Evolutionary conservation across 30 jellyfish, hydroid and myxozoan genomes (phyloP).

Genomic region (Cassiopea xamachana): DNA sequence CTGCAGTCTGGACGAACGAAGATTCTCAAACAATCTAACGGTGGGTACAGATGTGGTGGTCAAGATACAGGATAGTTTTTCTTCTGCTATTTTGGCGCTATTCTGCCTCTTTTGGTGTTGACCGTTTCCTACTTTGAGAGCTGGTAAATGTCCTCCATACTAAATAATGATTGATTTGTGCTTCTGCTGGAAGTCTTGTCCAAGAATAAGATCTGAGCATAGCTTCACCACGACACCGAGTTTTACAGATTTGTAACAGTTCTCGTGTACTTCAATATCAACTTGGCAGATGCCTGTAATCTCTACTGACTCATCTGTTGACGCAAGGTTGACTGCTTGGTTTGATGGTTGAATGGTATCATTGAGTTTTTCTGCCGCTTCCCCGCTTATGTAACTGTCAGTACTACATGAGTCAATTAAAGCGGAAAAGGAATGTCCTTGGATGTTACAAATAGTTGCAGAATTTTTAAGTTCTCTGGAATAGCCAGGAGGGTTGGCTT

Average conservation of each 20-base stretch:
- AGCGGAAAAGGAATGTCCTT: no score
- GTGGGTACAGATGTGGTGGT: conserved; percentile 37
- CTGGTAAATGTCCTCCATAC: conserved; percentile 44
- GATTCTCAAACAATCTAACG: conserved; percentile 20
- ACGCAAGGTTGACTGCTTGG: no score
- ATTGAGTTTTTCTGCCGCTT: no score
- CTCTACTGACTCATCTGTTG: background rate
- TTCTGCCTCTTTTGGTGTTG: no score
- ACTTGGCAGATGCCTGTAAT: background rate
- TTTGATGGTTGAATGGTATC: no score
- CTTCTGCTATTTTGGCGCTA: no score
- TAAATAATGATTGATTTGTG: conserved; percentile 39
- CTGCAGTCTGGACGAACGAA: conserved; percentile 36
- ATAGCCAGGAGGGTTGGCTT: background rate
- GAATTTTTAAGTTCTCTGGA: background rate
- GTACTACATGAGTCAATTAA: no score
- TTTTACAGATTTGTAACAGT: background rate
- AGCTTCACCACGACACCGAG: conserved; percentile 33
- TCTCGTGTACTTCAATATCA: background rate
- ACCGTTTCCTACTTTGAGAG: background rate
- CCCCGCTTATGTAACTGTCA: no score
- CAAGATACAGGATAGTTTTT: conserved; percentile 5
- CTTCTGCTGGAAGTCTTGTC: conserved; percentile 63
- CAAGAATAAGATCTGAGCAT: conserved; percentile 66
- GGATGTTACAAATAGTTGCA: no score